Base-by-base conservation (phyloP, 2,797 vertebrate genomes). In the Clamator glandarius region DNA sequence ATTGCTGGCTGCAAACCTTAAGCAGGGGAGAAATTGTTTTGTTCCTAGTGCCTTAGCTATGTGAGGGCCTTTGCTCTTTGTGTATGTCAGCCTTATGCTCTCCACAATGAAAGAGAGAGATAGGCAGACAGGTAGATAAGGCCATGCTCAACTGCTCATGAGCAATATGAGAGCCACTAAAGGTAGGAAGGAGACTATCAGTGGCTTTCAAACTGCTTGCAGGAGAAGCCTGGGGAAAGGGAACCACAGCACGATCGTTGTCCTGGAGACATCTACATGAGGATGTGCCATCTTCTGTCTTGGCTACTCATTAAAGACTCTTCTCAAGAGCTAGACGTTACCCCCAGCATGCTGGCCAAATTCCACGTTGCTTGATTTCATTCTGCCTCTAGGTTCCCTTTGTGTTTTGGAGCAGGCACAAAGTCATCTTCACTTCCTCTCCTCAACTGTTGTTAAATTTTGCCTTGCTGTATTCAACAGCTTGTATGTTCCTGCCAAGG, bases 361-460 rank as follows among this genome's bases (percentile, higher is more conserved):
- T 80, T 89, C 75, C 64, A 62, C 0, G 0, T 79, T 79, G 54
- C 57, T 91, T 72, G 81, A 77, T 91, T 95, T 89, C 87, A 39
- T 85, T 81, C 50, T 11, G 18, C 78, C 67, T 84, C 73, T 83
- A 55, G 76, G 62, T 89, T 94, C 39, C 35, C 42, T 83, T 94
- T 91, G 48, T 92, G 73, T 78, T 87, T 69, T 11, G 2, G 36
- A 70, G 39, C 0, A 0, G 89, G 69, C 63, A 79, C 73, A 74
- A 31, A 42, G 39, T 89, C 1, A 0, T 89, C 89, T 96, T 87
- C 89, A 61, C 82, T 93, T 95, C 68, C 64, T 95, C 75, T 79
- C 41, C 91, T 90, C 36, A 6, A 58, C 39, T 74, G 66, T 9
- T 67, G 57, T 92, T 90, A 66, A 90, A 62, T 79, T 83, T 91